These are phyloP conservation scores for Polyodon spathula DNA, from an alignment of 2,113 vertebrate species.

Conservation along the genomic window DNA sequence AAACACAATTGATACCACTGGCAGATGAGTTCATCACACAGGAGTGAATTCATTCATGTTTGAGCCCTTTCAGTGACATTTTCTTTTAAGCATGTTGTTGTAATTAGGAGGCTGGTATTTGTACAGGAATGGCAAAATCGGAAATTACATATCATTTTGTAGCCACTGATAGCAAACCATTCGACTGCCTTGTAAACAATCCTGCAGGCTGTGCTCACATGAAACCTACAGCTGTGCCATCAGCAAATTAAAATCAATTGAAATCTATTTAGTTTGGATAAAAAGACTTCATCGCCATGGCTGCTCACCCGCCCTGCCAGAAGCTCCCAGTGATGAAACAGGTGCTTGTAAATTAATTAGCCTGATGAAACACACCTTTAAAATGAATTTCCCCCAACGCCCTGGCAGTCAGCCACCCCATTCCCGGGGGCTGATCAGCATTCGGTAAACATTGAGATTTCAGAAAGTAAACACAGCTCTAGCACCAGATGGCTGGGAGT, in stretches of 20 bases:
- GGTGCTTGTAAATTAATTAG: conserved; percentile 90
- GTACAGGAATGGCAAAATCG: conserved; percentile 3
- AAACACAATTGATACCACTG: conserved; percentile 1
- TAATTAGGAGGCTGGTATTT: conserved; percentile 5
- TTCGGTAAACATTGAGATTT: conserved; percentile 92
- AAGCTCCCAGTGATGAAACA: conserved; percentile 68
- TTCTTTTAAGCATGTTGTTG: conserved; percentile 3
- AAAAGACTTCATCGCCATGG: conserved; percentile 40
- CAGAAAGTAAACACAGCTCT: conserved; percentile 75
- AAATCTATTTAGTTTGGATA: conserved; percentile 60
- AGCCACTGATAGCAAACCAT: conserved; percentile 20
- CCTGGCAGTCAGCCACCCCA: conserved; percentile 73
- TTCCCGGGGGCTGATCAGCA: conserved; percentile 73
- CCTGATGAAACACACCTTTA: conserved; percentile 77
- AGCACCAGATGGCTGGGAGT: conserved; percentile 82
- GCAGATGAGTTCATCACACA: background rate
- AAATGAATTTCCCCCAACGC: conserved; percentile 62
- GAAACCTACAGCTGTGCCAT: conserved; percentile 46
- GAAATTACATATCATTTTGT: background rate
- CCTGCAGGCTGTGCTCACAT: conserved; percentile 29
- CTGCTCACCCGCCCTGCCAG: conserved; percentile 56
- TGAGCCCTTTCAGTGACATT: background rate
- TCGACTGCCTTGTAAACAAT: conserved; percentile 15
- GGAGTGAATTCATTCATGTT: background rate
- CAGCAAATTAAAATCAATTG: conserved; percentile 65